Base-by-base conservation (phyloP, 35 echinoderm and acorn worm species). In the Apostichopus japonicus region DNA sequence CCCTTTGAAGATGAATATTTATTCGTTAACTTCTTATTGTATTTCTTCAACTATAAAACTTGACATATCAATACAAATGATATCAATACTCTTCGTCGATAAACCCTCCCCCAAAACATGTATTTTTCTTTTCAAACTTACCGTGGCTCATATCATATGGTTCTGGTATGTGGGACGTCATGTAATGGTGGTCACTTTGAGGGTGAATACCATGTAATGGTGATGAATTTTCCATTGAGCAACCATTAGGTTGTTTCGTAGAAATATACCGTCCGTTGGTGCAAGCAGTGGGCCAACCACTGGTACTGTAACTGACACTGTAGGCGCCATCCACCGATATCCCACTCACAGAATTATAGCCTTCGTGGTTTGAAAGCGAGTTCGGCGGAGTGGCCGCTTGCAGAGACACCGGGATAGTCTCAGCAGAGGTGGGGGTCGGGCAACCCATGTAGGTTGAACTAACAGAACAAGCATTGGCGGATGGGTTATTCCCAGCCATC, bases 381-480 rank as follows among this genome's bases (percentile, higher is more conserved):
- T 72, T 89, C 15, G 90, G 71, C 8, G 90, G 72, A 51, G 90
- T 91, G 0, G 90, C 76, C 4, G 90, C 25, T 10, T 91, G 90
- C 10, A 91, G 54, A 24, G 90, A 91, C 71, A 91, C 90, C 8
- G 90, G 90, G 16, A 91, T 91, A 55, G 90, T 22, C 16, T 91
- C 90, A 5, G 53, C 90, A 8, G 90, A 78, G 6, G 90, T 56
- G 25, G 90, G 33, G 72, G 90, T 91, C 16, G 90, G 71, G 55
- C 90, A 91, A 4, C 90, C 90, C 90, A 91, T 91, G 53, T 91
- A 91, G 72, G 72, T 72, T 53, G 90, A 91, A 76, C 90, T 91
- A 11, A 95, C 94, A 17, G 96, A 92, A 93, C 94, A 98, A 9
- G 90, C 79, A 33, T 91, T 94, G 19, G 71, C 82, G 16, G 92